phyloP scores from a whole-genome alignment of 2,888 invertebrate species.

The Ennomos quercinarius region DNA sequence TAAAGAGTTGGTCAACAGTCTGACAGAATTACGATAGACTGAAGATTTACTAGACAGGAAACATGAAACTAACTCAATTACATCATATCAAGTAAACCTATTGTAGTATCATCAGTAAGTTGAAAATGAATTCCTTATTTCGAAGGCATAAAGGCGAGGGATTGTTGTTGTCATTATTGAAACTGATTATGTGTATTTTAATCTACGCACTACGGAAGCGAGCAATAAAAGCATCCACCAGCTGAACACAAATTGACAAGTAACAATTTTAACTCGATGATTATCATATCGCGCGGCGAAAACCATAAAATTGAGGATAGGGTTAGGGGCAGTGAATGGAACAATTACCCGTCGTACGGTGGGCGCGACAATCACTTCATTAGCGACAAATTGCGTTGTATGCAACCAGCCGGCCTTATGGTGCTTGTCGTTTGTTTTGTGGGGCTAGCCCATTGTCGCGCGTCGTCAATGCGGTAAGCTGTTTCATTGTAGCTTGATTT shows the following conservation, averaged over 20 bases:
- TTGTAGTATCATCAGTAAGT: neutral
- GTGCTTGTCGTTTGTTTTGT: constrained; percentile 22
- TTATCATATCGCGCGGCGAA: constrained; percentile 58
- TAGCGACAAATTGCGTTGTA: constrained; percentile 47
- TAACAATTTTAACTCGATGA: constrained; percentile 68
- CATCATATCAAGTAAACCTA: constrained; percentile 9
- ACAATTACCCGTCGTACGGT: constrained; percentile 59
- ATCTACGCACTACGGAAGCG: constrained; percentile 45
- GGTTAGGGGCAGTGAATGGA: constrained; percentile 66
- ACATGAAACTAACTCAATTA: constrained; percentile 17
- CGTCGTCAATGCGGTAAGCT: neutral
- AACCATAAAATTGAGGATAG: constrained; percentile 65
- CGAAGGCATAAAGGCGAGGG: constrained; percentile 14
- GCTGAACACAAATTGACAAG: constrained; percentile 64
- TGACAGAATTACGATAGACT: constrained; percentile 15
- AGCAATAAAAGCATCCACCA: constrained; percentile 51
- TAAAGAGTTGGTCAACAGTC: neutral
- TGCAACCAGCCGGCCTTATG: constrained; percentile 32
- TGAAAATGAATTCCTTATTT: constrained; percentile 3
- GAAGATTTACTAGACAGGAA: constrained; percentile 23
- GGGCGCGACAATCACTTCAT: constrained; percentile 70
- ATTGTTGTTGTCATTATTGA: constrained; percentile 11
- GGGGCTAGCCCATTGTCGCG: neutral
- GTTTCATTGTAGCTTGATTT: constrained; percentile 20
- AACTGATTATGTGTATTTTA: constrained; percentile 17